Percentiles rank a stretch among this genome's conserved stretches.
Evolutionary conservation across 1,140 invertebrate species (phyloP).

Genomic region (Liolophura sinensis): DNA sequence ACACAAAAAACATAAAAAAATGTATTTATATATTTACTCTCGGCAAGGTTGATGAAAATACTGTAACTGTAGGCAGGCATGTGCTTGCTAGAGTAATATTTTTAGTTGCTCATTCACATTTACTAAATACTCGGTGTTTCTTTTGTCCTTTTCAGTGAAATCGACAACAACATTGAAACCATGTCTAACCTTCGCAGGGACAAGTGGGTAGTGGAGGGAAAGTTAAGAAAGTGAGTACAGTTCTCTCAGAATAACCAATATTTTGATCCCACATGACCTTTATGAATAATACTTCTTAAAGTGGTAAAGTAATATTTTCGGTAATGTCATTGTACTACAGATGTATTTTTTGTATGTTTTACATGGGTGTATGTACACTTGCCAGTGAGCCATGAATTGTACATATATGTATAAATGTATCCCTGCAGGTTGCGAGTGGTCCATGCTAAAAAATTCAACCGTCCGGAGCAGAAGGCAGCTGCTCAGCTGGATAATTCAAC

Average conservation of each 20-base stretch:
- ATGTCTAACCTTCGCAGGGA: constrained; percentile 61
- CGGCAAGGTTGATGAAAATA: no score
- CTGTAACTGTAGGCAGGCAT: no score
- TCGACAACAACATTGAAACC: constrained; percentile 62
- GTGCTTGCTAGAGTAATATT: no score
- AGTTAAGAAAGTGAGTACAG: constrained; percentile 78
- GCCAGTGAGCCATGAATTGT: neutral
- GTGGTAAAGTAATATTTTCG: neutral
- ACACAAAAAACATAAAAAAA: no score
- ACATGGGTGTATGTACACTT: neutral
- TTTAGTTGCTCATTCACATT: constrained; percentile 1
- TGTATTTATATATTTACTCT: no score
- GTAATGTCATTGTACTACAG: no score
- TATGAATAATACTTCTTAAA: neutral
- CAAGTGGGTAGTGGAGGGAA: constrained; percentile 74
- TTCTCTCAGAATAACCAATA: no score
- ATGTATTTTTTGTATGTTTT: no score
- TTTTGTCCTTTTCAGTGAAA: constrained; percentile 48
- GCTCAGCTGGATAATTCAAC: no score
- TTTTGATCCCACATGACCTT: neutral
- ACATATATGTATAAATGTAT: neutral
- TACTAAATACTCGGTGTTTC: constrained; percentile 4
- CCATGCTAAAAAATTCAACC: constrained; percentile 69
- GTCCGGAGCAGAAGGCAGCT: neutral
- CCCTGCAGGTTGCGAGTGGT: constrained; percentile 69